Base-by-base conservation (phyloP, 1,140 invertebrate species). In the Brachionus paranguensis region DNA sequence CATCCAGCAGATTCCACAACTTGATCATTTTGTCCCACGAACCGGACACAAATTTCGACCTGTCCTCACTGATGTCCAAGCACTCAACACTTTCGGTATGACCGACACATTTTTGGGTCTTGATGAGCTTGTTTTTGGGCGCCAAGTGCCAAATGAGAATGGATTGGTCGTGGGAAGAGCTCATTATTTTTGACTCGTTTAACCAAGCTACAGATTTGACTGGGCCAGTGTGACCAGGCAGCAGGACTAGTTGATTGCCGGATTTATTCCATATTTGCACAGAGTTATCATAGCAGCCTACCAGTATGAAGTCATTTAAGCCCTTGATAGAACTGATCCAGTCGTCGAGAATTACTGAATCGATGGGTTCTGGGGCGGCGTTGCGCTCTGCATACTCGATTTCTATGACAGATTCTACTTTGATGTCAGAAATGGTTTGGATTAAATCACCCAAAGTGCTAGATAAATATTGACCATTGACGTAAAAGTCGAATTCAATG, bases 211-310 rank as follows among this genome's bases (percentile, higher is more conserved):
- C 94, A 65, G 93, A 93, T 91, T 96, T 96, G 1, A 97, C 92
- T 20, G 94, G 93, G 43, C 92, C 93, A 41, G 92, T 92, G 88
- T 99, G 96, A 2, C 94, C 95, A 65, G 94, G 93, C 86, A 96
- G 93, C 3, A 93, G 93, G 43, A 95, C 89, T 85, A 93, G 91
- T 87, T 95, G 93, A 86, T 94, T 93, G 14, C 95, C 95, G 90
- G 94, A 93, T 6, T 90, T 91, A 14, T 92, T 94, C 95, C 95
- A 98, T 81, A 98, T 91, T 86, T 95, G 94, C 17, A 98, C 87
- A 50, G 94, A 95, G 88, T 95, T 94, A 88, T 98, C 96, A 91
- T 98, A 98, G 89, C 95, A 95, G n/a, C 96, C 96, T 81, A 94
- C 94, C 10, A 98, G 87, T 85, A 97, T 95, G 5, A 41, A 8